These are phyloP conservation scores for Cromileptes altivelis DNA, from an alignment of 2,113 vertebrate genomes.

Conservation along the genomic window DNA sequence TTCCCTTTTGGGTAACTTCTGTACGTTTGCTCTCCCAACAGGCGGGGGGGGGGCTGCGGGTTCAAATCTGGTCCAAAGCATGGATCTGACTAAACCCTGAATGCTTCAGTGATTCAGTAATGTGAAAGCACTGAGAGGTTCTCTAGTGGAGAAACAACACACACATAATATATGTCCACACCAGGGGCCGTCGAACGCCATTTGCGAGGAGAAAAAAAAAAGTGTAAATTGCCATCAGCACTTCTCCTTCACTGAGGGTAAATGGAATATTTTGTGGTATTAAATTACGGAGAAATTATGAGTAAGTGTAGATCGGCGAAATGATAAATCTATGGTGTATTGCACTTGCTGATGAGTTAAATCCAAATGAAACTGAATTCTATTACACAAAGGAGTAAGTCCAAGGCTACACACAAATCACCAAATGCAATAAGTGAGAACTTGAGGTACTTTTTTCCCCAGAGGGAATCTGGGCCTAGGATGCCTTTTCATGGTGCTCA, in stretches of 20 bases:
- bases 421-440: constrained; percentile 51
- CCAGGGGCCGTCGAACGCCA: constrained; percentile 5
- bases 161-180: constrained; percentile 16
- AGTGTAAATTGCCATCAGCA: constrained; percentile 52
- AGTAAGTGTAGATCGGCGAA: constrained; percentile 42
- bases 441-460: constrained; percentile 7
- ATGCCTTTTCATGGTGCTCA: constrained; percentile 10
- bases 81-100: constrained; percentile 42
- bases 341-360: constrained; percentile 53
- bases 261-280: constrained; percentile 60
- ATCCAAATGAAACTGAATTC: constrained; percentile 58
- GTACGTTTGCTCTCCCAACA: constrained; percentile 19
- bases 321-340: constrained; percentile 52
- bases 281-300: constrained; percentile 52
- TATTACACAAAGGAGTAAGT: constrained; percentile 47
- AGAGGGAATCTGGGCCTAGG: neutral
- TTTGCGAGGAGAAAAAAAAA: constrained; percentile 27
- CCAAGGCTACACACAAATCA: constrained; percentile 59
- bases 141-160: neutral
- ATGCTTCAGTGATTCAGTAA: constrained; percentile 50
- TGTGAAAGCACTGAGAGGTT: constrained; percentile 46
- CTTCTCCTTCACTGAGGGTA: constrained; percentile 60
- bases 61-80: constrained; percentile 50
- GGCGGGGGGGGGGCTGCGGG: neutral
- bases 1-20: constrained; percentile 22